Conservation (phyloP, 2,888 invertebrate species). For the Agrenia bidenticulata region DNA sequence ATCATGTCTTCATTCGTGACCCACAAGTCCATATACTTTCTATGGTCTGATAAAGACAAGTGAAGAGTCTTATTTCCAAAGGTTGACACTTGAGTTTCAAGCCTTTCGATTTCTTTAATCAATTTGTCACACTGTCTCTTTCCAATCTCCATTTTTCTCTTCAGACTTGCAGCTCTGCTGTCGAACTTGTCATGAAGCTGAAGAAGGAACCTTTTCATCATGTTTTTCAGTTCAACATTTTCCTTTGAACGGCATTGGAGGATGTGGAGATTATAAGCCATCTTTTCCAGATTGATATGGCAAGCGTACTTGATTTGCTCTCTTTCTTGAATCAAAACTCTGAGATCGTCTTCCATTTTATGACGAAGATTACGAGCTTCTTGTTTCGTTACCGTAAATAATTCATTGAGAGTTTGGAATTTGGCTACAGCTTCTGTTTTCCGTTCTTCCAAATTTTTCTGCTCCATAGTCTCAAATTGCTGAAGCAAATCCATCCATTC, state of each 20-base stretch:
- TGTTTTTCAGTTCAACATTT: conserved; percentile 69
- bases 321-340: conserved; percentile 70
- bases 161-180: conserved; percentile 20
- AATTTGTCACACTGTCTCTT: conserved; percentile 33
- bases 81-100: conserved; percentile 25
- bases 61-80: conserved; percentile 41
- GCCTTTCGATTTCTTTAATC: conserved; percentile 39
- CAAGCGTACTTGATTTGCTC: conserved; percentile 76
- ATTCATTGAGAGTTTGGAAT: conserved; percentile 52
- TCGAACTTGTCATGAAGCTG: conserved; percentile 45
- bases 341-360: conserved; percentile 57
- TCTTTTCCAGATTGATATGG: conserved; percentile 81
- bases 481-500: conserved; percentile 72
- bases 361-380: conserved; percentile 62
- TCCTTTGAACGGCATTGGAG: conserved; percentile 85
- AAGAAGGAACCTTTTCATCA: conserved; percentile 45
- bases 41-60: conserved; percentile 34
- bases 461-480: conserved; percentile 67
- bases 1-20: conserved; percentile 41
- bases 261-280: conserved; percentile 86
- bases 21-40: conserved; percentile 51
- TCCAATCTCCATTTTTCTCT: conserved; percentile 30
- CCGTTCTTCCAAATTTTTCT: conserved; percentile 61
- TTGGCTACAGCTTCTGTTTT: conserved; percentile 40
- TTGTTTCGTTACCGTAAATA: conserved; percentile 55